Percentiles rank a stretch among this genome's conserved stretches.
phyloP scores from a whole-genome alignment of 2,888 invertebrate genomes.

The Drosophila aldrichi region DNA sequence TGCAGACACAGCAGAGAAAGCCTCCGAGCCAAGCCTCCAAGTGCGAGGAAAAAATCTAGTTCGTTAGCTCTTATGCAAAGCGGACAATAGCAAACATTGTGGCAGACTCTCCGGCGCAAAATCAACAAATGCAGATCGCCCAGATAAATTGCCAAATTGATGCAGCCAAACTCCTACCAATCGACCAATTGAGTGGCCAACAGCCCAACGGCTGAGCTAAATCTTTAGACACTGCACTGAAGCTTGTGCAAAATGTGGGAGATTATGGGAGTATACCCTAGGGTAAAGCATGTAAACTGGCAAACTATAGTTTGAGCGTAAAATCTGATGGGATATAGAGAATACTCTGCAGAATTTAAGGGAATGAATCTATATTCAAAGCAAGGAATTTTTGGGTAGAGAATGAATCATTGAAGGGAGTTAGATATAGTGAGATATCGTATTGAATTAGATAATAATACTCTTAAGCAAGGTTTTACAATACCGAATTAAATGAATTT shows the following conservation, averaged over 20 bases:
- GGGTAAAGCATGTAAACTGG: too few species aligned
- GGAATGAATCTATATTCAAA: too few species aligned
- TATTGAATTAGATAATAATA: not conserved
- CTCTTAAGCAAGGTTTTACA: not conserved
- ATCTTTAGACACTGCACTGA: conserved; percentile 19
- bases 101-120: conserved; percentile 58
- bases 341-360: not conserved
- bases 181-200: conserved; percentile 26
- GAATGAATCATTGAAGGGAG: too few species aligned
- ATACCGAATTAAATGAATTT: too few species aligned
- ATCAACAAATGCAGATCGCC: conserved; percentile 76
- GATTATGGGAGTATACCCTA: not conserved
- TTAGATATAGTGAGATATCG: not conserved
- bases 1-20: conserved; percentile 46
- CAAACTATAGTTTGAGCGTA: too few species aligned
- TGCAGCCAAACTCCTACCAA: conserved; percentile 40
- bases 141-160: conserved; percentile 76
- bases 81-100: conserved; percentile 68
- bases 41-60: conserved; percentile 65
- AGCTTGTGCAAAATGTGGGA: not conserved
- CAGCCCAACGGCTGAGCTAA: conserved; percentile 11
- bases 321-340: not conserved
- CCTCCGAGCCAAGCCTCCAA: conserved; percentile 22
- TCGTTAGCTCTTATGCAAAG: conserved; percentile 75
- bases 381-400: not conserved